phyloP scores from a whole-genome alignment of 2,797 vertebrate species.

The Coregonus sp. region DNA sequence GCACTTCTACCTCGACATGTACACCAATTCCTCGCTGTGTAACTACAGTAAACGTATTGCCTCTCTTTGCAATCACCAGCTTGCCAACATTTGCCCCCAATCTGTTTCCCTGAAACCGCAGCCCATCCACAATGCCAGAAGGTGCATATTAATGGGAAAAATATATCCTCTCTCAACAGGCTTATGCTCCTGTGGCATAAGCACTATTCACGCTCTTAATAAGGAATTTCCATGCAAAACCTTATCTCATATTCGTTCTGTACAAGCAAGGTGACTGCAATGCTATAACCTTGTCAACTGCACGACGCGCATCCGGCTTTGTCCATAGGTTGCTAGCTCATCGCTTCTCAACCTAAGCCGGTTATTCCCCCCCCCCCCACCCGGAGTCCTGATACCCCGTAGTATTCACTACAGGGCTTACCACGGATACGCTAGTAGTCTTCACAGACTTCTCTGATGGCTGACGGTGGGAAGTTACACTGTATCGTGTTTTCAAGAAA shows the following conservation, averaged over 20 bases:
- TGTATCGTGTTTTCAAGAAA: neutral
- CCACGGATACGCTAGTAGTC: constrained; percentile 46
- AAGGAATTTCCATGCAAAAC: constrained; percentile 52
- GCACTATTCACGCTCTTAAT: constrained; percentile 58
- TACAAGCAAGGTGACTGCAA: constrained; percentile 52
- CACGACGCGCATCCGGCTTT: constrained; percentile 34
- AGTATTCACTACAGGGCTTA: constrained; percentile 38
- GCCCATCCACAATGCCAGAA: constrained; percentile 40
- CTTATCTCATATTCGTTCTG: constrained; percentile 58
- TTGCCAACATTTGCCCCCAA: constrained; percentile 15
- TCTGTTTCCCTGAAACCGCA: constrained; percentile 25
- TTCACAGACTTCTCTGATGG: constrained; percentile 39
- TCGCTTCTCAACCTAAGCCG: constrained; percentile 56
- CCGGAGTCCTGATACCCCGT: constrained; percentile 41
- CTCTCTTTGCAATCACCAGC: neutral
- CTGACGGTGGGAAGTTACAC: constrained; percentile 4
- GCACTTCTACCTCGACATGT: neutral
- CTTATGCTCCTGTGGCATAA: constrained; percentile 56
- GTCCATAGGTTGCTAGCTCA: constrained; percentile 57
- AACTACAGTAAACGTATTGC: neutral
- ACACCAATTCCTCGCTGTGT: neutral
- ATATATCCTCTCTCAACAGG: constrained; percentile 49
- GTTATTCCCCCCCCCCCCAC: constrained; percentile 43
- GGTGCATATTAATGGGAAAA: constrained; percentile 61
- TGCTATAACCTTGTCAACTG: constrained; percentile 49